Evolutionary conservation across 2,797 vertebrate species (phyloP).

Genomic region (Urophycis tenuis): DNA sequence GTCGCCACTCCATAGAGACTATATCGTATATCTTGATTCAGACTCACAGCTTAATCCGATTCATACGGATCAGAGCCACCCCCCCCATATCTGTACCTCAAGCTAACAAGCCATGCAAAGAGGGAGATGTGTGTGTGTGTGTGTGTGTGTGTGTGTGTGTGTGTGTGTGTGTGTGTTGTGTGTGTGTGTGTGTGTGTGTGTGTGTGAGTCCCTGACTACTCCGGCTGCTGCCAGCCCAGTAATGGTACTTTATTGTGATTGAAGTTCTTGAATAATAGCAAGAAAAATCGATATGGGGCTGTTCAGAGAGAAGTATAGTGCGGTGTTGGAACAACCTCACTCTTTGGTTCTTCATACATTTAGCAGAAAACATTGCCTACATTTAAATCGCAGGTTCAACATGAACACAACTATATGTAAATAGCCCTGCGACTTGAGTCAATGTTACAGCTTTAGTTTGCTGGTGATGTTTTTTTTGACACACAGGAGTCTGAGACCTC

Average conservation of each 20-base stretch:
- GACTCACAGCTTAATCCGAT: conserved; percentile 54
- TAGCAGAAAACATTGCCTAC: neutral
- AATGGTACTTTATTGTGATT: conserved; percentile 61
- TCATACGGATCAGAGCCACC: conserved; percentile 32
- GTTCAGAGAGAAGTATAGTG: conserved; percentile 22
- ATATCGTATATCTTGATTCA: conserved; percentile 50
- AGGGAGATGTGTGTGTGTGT: conserved; percentile 18
- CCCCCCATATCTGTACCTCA: conserved; percentile 38
- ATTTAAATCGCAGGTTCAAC: neutral
- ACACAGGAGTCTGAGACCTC: neutral
- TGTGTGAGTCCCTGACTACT: conserved; percentile 35
- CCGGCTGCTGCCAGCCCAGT: conserved; percentile 48
- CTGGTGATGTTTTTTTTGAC: neutral
- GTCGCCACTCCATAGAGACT: conserved; percentile 32
- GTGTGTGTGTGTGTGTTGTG: conserved; percentile 9
- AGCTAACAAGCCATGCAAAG: conserved; percentile 39
- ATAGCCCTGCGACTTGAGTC: neutral
- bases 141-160: conserved; percentile 25
- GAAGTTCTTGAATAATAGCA: conserved; percentile 47
- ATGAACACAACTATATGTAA: neutral
- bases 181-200: conserved; percentile 3
- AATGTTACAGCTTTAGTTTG: neutral
- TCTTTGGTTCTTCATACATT: neutral
- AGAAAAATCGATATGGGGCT: conserved; percentile 58
- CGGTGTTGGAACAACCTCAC: neutral